Evolutionary conservation across 2,888 invertebrate genomes (phyloP).

Genomic region (Cremastinae sp.): DNA sequence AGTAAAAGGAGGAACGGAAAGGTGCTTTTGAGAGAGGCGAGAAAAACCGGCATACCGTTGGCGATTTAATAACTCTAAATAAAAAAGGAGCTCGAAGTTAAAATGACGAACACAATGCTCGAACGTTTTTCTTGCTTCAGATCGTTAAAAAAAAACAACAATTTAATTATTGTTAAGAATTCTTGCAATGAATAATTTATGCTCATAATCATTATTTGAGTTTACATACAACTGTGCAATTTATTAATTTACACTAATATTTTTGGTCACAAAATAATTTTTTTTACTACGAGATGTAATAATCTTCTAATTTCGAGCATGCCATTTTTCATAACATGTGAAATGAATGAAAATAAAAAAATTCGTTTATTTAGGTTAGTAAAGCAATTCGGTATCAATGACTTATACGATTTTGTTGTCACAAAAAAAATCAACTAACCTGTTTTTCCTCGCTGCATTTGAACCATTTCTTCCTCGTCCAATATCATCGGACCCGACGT

Average conservation of each 20-base stretch:
- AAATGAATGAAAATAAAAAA: no score
- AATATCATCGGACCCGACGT: conserved; percentile 70
- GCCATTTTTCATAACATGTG: no score
- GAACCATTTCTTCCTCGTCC: conserved; percentile 75
- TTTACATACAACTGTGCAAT: no score
- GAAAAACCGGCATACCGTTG: conserved; percentile 19
- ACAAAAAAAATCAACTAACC: conserved; percentile 59
- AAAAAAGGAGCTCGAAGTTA: neutral
- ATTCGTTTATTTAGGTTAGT: conserved; percentile 3
- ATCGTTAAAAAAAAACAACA: neutral
- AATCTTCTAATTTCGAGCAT: no score
- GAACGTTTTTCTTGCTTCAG: conserved; percentile 7
- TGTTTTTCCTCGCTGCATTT: conserved; percentile 66
- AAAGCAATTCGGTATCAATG: neutral
- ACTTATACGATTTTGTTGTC: neutral
- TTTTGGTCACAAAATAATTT: no score
- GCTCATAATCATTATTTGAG: no score
- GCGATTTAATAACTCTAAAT: conserved; percentile 3
- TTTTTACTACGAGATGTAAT: no score
- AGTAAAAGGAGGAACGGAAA: neutral
- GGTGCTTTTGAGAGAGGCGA: neutral
- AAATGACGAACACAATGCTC: conserved; percentile 3
- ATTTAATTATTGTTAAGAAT: no score
- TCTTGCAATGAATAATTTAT: no score
- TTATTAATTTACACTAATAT: no score